phyloP scores from a whole-genome alignment of 2,888 invertebrate species.

The Sminthurinus aureus region DNA sequence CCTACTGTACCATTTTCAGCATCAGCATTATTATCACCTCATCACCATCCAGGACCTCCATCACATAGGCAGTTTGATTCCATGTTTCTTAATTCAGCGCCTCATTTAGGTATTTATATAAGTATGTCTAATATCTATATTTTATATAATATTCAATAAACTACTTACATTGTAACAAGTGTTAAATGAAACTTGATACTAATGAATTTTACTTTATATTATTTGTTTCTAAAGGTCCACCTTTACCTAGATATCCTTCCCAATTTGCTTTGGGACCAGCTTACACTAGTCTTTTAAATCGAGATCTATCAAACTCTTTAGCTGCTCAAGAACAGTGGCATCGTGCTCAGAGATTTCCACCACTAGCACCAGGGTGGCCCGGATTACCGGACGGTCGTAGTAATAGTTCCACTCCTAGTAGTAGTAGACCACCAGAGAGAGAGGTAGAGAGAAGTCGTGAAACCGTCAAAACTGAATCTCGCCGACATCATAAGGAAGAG shows the following conservation, averaged over 20 bases:
- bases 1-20: conserved; percentile 42
- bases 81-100: conserved; percentile 54
- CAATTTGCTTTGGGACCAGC: conserved; percentile 56
- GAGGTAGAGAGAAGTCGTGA: conserved; percentile 37
- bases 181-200: not conserved
- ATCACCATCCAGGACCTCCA: conserved; percentile 43
- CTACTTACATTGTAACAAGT: not conserved
- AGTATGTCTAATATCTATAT: not conserved
- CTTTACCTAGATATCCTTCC: conserved; percentile 55
- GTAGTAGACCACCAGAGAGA: conserved; percentile 37
- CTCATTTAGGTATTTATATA: conserved; percentile 51
- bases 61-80: conserved; percentile 53
- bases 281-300: conserved; percentile 52
- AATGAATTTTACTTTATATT: no score
- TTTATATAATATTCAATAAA: not conserved
- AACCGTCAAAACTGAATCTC: conserved; percentile 30
- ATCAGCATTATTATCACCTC: conserved; percentile 50
- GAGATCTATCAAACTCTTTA: conserved; percentile 53
- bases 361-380: conserved; percentile 48
- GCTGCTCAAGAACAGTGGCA: conserved; percentile 57
- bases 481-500: conserved; percentile 53
- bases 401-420: no score
- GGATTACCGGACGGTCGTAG: no score
- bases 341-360: conserved; percentile 47
- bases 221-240: conserved; percentile 47